Percentiles rank a stretch among this genome's conserved stretches.
Conservation (phyloP, 2,797 vertebrate genomes). For the Anas capensis region DNA sequence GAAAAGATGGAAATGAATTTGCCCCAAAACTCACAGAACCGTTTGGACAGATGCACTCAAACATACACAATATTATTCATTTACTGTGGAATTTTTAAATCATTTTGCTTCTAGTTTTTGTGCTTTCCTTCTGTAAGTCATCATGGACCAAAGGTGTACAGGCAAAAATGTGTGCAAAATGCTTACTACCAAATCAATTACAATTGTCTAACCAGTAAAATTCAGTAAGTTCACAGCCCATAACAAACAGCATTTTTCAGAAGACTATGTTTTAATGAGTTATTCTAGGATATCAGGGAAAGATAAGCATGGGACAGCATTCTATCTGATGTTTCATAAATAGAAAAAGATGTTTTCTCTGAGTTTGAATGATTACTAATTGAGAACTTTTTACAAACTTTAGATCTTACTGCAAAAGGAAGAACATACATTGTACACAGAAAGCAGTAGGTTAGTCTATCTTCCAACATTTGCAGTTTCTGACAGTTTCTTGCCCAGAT, state of each 20-base stretch:
- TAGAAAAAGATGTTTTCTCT: neutral
- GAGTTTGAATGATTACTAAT: neutral
- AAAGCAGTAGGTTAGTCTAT: neutral
- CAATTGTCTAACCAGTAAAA: neutral
- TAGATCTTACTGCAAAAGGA: neutral
- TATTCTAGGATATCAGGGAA: neutral
- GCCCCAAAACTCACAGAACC: fast-evolving
- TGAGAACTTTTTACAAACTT: neutral
- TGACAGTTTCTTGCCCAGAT: neutral
- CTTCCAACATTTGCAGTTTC: neutral
- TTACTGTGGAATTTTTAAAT: neutral
- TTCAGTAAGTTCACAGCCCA: neutral
- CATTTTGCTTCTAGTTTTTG: neutral
- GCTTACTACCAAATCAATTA: neutral
- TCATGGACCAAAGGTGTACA: neutral
- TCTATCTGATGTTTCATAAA: neutral
- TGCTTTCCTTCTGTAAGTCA: neutral
- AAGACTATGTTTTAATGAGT: neutral
- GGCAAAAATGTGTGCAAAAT: neutral
- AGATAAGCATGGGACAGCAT: neutral
- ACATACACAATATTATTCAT: neutral
- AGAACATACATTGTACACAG: neutral
- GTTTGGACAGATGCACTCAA: neutral
- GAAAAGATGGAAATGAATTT: neutral
- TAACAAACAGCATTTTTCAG: neutral